Evolutionary conservation across 2,113 vertebrate species (phyloP).

Genomic region (Phasianus colchicus): DNA sequence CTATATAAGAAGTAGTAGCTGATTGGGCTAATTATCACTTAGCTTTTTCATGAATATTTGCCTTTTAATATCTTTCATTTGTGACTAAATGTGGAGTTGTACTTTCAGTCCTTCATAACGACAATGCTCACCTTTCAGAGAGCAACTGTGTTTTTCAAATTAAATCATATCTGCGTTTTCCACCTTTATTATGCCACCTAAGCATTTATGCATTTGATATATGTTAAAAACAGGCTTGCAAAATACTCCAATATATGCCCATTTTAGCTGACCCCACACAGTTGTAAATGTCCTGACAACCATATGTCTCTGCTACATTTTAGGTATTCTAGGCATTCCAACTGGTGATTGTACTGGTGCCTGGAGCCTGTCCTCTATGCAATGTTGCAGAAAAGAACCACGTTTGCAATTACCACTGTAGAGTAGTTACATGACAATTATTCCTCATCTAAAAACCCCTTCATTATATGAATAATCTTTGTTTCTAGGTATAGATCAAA

Average conservation of each 20-base stretch:
- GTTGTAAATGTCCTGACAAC: slow-evolving; percentile 12
- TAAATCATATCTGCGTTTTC: background rate
- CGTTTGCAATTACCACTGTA: background rate
- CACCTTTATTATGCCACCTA: background rate
- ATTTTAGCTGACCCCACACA: background rate
- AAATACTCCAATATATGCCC: background rate
- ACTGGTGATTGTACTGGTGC: slow-evolving; percentile 86
- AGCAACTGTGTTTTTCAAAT: background rate
- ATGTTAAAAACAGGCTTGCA: background rate
- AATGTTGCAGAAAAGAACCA: slow-evolving; percentile 17
- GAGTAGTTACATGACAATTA: background rate
- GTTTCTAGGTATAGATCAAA: background rate
- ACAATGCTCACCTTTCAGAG: background rate
- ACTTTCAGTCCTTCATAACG: background rate
- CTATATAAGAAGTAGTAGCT: background rate
- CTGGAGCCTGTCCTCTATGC: slow-evolving; percentile 70
- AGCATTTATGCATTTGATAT: background rate
- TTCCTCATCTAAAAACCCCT: background rate
- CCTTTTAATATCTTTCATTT: background rate
- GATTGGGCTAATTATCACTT: background rate
- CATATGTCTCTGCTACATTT: slow-evolving; percentile 44
- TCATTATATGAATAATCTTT: background rate
- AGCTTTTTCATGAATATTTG: background rate
- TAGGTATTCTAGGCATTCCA: slow-evolving; percentile 90
- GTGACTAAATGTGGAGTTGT: background rate